A percentile compares a stretch with the other conserved stretches of the same genome.
phyloP scores from a whole-genome alignment of 2,113 vertebrate genomes.

The Baryphthengus martii region DNA sequence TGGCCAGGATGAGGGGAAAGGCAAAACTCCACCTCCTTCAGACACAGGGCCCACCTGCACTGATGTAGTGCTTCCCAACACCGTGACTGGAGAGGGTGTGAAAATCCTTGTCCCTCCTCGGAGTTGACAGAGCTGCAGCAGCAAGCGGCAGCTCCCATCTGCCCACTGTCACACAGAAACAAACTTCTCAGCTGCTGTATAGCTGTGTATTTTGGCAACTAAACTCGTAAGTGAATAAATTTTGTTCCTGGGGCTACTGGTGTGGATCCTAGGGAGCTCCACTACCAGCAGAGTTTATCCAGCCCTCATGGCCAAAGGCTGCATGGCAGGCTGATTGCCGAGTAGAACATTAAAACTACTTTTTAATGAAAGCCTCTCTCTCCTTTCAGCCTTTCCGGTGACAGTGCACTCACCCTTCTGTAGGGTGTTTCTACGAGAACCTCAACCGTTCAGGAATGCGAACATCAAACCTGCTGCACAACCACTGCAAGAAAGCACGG shows the following conservation, averaged over 20 bases:
- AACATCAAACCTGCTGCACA: neutral
- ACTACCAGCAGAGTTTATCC: neutral
- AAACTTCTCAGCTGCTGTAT: neutral
- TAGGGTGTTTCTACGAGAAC: neutral
- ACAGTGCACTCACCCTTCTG: neutral
- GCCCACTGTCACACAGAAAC: neutral
- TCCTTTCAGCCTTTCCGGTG: neutral
- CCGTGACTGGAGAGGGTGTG: neutral
- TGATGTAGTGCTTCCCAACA: accelerated
- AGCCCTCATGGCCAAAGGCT: neutral
- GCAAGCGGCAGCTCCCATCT: neutral
- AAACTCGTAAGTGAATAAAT: neutral
- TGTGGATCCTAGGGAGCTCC: neutral
- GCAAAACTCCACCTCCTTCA: neutral
- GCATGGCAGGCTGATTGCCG: neutral
- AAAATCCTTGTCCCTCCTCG: neutral
- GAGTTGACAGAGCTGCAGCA: neutral
- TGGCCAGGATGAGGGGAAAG: accelerated
- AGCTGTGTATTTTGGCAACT: neutral
- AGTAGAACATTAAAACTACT: neutral
- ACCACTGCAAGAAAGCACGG: neutral
- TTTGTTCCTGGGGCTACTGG: neutral
- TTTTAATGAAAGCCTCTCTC: neutral
- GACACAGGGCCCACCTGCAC: neutral
- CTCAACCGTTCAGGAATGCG: neutral